Evolutionary conservation across 37 sponge, comb jelly and placozoan species (phyloP), one percentile per base, ranked within the genome.

Genomic region (Halisarca cf. caerulea): DNA sequence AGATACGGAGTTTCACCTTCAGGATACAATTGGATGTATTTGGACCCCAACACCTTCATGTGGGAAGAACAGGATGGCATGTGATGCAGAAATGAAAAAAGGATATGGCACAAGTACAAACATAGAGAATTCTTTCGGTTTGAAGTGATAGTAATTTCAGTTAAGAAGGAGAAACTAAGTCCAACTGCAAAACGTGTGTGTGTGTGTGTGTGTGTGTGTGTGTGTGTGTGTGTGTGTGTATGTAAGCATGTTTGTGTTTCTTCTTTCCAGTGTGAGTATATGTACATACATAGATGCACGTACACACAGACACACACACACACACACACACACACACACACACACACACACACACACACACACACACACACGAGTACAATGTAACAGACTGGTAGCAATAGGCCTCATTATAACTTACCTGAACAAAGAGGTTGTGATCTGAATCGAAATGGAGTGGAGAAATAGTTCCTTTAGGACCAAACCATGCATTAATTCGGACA

Each of bases 391-490:
- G n/a, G n/a, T 27, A 68, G 23, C n/a, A 68, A 15, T 68, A 11
- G 14, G 23, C 70, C n/a, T n/a, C n/a, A n/a, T n/a, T n/a, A n/a
- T n/a, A 21, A 30, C 35, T 54, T 45, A 93, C 93, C 70, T 98
- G 99, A 43, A 87, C 74, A 18, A 96, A 84, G 34, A 96, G 77
- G 61, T 98, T 96, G 71, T 96, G 93, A n/a, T 94, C 72, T 20
- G 95, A 91, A 80, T 98, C 99, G 88, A 90, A 90, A 55, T 98
- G 99, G 33, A 98, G 88, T 15, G 99, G 99, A n/a, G 99, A 98
- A 1, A 98, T 83, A 17, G 99, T 98, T 24, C 95, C 96, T n/a
- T 21, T 58, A 3, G 99, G 99, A 57, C 99, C 99, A 92, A 98
- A 92, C 99, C 99, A 98, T 41, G 93, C 90, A 62, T 96, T 93